These are phyloP conservation scores for Zoroaster sp. DNA, from an alignment of 53 echinoderm and acorn worm species.

Conservation along the genomic window DNA sequence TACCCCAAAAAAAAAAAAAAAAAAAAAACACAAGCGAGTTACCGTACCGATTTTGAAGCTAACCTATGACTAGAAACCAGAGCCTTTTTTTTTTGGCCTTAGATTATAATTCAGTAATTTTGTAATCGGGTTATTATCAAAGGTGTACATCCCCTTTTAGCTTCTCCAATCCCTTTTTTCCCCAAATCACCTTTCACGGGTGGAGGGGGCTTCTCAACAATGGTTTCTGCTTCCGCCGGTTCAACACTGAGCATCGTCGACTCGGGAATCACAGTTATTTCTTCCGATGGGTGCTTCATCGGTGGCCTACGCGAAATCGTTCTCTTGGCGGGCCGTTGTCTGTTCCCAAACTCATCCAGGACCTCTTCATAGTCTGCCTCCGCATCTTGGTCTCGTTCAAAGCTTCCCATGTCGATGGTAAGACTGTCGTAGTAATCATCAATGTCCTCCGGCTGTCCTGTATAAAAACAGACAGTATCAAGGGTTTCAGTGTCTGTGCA, in stretches of 20 bases:
- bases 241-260: background rate
- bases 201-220: background rate
- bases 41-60: no score
- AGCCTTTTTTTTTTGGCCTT: no score
- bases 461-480: background rate
- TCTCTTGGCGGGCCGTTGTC: background rate
- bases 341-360: background rate
- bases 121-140: no score
- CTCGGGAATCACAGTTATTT: background rate
- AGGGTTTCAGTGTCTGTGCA: background rate
- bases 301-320: background rate
- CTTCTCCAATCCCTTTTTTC: background rate
- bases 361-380: constrained; percentile 45
- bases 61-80: no score
- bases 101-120: no score
- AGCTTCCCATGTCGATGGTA: background rate
- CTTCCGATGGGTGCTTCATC: background rate
- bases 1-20: no score
- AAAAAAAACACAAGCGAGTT: no score
- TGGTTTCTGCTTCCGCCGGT: background rate
- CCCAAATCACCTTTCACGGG: background rate
- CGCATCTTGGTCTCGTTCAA: constrained; percentile 14
- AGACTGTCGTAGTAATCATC: constrained; percentile 33
- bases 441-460: constrained; percentile 43
- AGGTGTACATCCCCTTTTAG: background rate